Conservation (phyloP, 2,888 invertebrate genomes). For the Scaptomyza cyrtandrae region DNA sequence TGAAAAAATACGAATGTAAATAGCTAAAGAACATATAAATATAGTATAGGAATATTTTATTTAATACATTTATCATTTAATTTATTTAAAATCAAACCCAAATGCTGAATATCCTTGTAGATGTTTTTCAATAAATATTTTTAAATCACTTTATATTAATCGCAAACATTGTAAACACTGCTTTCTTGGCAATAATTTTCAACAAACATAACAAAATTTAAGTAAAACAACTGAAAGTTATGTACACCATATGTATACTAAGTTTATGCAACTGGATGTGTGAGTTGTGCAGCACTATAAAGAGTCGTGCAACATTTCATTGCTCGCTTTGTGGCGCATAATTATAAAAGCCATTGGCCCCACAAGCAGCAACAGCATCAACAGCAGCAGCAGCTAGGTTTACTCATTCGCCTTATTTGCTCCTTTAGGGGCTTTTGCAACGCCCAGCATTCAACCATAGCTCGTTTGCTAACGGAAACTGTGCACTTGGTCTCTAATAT, state of each 20-base stretch:
- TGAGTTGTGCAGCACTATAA: constrained; percentile 21
- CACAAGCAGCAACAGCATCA: background rate
- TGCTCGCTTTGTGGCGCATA: constrained; percentile 33
- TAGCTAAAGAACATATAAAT: too few relatives aligned
- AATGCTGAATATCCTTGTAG: too few relatives aligned
- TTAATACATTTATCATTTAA: too few relatives aligned
- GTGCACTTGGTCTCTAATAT: constrained; percentile 69
- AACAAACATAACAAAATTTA: background rate
- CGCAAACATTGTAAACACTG: background rate
- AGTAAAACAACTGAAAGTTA: background rate
- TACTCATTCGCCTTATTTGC: constrained; percentile 8
- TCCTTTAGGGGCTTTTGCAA: constrained; percentile 30
- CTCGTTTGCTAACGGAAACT: constrained; percentile 57
- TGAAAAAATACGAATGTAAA: too few relatives aligned
- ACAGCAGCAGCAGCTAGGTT: background rate
- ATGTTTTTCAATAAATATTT: background rate
- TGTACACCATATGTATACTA: background rate
- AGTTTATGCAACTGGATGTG: background rate
- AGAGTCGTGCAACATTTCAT: constrained; percentile 4
- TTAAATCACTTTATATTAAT: background rate
- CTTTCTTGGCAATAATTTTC: background rate
- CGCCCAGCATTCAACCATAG: constrained; percentile 23
- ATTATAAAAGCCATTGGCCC: constrained; percentile 26
- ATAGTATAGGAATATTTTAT: too few relatives aligned
- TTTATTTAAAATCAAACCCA: too few relatives aligned